These are phyloP conservation scores for Actenoides hombroni DNA, from an alignment of 2,113 vertebrate genomes.

Conservation along the genomic window DNA sequence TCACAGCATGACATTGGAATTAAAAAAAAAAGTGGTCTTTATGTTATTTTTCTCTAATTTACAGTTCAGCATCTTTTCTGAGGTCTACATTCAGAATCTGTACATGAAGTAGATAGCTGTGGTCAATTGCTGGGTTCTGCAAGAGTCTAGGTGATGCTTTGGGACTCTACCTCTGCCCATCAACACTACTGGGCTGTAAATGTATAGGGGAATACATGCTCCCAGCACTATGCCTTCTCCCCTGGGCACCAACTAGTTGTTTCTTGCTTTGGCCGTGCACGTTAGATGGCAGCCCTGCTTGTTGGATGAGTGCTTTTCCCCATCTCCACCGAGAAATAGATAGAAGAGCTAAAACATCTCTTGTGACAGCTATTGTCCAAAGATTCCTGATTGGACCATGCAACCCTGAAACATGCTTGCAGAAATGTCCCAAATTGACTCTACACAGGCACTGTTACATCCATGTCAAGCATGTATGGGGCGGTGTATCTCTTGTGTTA, in stretches of 20 bases:
- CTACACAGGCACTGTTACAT: neutral
- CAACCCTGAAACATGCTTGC: neutral
- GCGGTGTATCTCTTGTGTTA: neutral
- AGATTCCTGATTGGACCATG: rapidly evolving
- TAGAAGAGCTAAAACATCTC: neutral
- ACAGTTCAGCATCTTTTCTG: neutral
- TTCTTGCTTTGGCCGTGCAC: neutral
- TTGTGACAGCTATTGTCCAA: neutral
- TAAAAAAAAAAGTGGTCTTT: too few species aligned
- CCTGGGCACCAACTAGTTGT: too few species aligned
- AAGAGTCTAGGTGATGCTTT: rapidly evolving
- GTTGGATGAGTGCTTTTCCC: neutral
- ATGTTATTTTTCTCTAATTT: too few species aligned
- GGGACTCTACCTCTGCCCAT: neutral
- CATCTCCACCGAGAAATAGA: too few species aligned
- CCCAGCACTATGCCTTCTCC: neutral
- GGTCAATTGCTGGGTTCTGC: neutral
- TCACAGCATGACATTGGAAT: neutral
- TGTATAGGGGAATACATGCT: neutral
- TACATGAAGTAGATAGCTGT: neutral
- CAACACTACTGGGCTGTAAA: neutral
- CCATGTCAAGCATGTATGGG: rapidly evolving
- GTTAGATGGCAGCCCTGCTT: neutral
- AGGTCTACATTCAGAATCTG: neutral
- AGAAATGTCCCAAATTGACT: neutral